Percentiles rank a stretch among this genome's conserved stretches.
Evolutionary conservation across 2,888 invertebrate species (phyloP).

Genomic region (Coelopa pilipes): DNA sequence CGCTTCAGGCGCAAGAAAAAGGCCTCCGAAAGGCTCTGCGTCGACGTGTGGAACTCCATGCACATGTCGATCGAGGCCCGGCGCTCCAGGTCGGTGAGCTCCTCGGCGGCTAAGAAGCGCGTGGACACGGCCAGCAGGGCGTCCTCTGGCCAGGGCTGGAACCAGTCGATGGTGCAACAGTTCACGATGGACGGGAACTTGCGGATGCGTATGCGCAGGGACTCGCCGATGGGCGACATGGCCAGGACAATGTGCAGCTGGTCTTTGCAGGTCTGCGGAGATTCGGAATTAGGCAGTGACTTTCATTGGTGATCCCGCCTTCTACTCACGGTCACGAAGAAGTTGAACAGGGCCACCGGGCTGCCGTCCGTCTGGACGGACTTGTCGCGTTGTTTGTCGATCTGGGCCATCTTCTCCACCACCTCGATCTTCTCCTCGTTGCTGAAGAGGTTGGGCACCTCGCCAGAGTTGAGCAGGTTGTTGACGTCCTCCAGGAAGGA

Average conservation of each 20-base stretch:
- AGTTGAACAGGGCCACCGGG: conserved; percentile 88
- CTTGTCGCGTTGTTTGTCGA: conserved; percentile 89
- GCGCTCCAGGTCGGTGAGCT: conserved; percentile 79
- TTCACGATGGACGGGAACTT: conserved; percentile 94
- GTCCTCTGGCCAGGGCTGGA: conserved; percentile 95
- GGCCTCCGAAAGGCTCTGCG: conserved; percentile 76
- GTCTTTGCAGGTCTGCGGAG: conserved; percentile 78
- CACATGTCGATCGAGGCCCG: conserved; percentile 87
- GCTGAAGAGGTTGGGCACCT: conserved; percentile 90
- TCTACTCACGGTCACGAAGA: conserved; percentile 74
- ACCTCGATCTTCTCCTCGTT: conserved; percentile 89
- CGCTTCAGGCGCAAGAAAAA: conserved; percentile 76
- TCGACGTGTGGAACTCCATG: conserved; percentile 88
- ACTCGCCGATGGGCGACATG: conserved; percentile 92
- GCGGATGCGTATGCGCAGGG: conserved; percentile 82
- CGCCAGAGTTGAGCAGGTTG: conserved; percentile 91
- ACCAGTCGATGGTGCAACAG: conserved; percentile 97
- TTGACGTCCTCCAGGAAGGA: conserved; percentile 93
- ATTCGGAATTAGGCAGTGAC: background rate
- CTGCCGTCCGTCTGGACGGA: conserved; percentile 92
- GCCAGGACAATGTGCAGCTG: conserved; percentile 90
- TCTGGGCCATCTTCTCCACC: conserved; percentile 91
- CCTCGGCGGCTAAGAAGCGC: conserved; percentile 81
- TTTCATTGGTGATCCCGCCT: background rate
- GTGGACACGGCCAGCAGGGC: conserved; percentile 90